Evolutionary conservation across 92 coral and sea anemone species (phyloP).

Genomic region (Zoanthus sociatus): DNA sequence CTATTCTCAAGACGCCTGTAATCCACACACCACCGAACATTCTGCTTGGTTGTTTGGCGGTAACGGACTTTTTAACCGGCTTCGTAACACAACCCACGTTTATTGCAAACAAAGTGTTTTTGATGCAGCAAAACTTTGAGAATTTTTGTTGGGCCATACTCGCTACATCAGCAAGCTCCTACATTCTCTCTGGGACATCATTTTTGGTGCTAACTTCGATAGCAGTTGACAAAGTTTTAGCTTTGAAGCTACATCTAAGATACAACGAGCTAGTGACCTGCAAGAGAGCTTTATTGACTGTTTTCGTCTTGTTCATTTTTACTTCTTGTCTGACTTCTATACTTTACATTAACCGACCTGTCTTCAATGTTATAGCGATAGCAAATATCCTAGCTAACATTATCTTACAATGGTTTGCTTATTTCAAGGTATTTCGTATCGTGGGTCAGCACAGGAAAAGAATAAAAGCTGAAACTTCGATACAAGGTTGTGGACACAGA

Average conservation of each 20-base stretch:
- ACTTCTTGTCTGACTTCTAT: slow-evolving; percentile 21
- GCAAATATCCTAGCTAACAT: slow-evolving; percentile 25
- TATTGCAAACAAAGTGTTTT: slow-evolving; percentile 19
- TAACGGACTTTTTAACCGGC: slow-evolving; percentile 29
- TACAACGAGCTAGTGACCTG: slow-evolving; percentile 36
- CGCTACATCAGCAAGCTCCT: slow-evolving; percentile 34
- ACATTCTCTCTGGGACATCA: slow-evolving; percentile 36
- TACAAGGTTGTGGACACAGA: not conserved
- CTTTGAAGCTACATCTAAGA: slow-evolving; percentile 24
- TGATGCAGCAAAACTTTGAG: slow-evolving; percentile 7
- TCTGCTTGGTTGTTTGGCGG: slow-evolving; percentile 29
- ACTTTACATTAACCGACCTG: slow-evolving; percentile 22
- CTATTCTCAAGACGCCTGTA: slow-evolving; percentile 25
- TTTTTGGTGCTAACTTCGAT: slow-evolving; percentile 34
- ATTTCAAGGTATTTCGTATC: slow-evolving; percentile 17
- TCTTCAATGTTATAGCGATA: slow-evolving; percentile 33
- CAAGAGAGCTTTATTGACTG: not conserved
- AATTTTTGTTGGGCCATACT: slow-evolving; percentile 27
- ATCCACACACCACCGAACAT: slow-evolving; percentile 24
- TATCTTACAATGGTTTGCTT: slow-evolving; percentile 20
- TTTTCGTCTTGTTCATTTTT: not conserved
- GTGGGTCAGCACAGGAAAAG: slow-evolving; percentile 8
- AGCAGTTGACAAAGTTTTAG: slow-evolving; percentile 11
- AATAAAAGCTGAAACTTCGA: slow-evolving; percentile 6
- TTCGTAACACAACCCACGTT: slow-evolving; percentile 34